These are phyloP conservation scores for Ictalurus furcatus DNA, from an alignment of 2,113 vertebrate species.

Conservation along the genomic window DNA sequence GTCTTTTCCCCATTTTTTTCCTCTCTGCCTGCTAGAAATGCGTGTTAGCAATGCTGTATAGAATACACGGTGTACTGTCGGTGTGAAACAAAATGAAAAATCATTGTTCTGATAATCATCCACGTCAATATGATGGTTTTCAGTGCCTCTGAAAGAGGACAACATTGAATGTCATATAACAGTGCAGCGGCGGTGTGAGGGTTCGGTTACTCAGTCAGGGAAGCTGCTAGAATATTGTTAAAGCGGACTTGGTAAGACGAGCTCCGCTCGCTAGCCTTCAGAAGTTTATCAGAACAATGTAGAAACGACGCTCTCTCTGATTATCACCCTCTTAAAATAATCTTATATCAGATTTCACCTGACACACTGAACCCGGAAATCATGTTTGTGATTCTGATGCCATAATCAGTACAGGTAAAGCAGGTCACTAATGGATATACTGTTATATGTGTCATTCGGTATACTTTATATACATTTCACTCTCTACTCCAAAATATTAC, in stretches of 20 bases:
- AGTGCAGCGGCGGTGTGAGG: not conserved
- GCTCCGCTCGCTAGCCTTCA: not conserved
- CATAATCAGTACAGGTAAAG: not conserved
- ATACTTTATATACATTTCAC: not conserved
- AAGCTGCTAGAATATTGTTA: not conserved
- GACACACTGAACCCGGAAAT: not conserved
- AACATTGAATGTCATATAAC: not conserved
- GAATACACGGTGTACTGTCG: too few relatives aligned
- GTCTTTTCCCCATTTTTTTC: not conserved
- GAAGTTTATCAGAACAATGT: not conserved
- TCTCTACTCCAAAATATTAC: not conserved
- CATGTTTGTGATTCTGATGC: not conserved
- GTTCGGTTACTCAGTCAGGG: not conserved
- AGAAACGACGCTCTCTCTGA: not conserved
- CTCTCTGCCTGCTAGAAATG: too few relatives aligned
- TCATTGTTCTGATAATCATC: not conserved
- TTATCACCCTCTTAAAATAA: slow-evolving; percentile 10
- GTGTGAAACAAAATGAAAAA: too few relatives aligned
- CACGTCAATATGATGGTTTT: not conserved
- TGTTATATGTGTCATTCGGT: not conserved
- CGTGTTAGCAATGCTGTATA: too few relatives aligned
- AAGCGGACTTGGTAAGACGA: not conserved
- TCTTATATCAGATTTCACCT: not conserved
- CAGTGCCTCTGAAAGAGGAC: too few relatives aligned
- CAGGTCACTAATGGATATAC: not conserved